These are phyloP conservation scores for Emmelina monodactyla DNA, from an alignment of 2,888 invertebrate species.

Conservation along the genomic window DNA sequence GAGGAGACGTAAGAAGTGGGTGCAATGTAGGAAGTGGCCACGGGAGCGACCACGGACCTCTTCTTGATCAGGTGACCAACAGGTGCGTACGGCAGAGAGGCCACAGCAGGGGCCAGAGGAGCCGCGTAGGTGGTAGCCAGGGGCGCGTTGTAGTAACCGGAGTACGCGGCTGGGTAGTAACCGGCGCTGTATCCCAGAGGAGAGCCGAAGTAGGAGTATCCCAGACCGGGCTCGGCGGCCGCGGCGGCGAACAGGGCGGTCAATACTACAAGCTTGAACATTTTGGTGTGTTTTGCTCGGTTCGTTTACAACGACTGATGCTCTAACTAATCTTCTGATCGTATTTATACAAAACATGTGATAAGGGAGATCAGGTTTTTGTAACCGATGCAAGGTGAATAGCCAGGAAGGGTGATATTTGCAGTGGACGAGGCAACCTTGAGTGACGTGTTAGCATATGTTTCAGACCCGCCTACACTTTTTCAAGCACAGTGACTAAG, in stretches of 20 bases:
- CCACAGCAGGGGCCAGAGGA: no score
- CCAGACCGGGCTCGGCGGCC: neutral
- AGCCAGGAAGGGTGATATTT: neutral
- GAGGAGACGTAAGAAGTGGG: slow-evolving; percentile 21
- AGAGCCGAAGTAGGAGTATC: slow-evolving; percentile 1
- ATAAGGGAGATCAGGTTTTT: neutral
- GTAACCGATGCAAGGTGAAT: neutral
- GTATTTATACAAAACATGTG: neutral
- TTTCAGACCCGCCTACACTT: neutral
- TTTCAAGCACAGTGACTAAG: no score
- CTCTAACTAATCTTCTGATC: neutral
- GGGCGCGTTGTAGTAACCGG: no score
- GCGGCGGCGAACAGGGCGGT: slow-evolving; percentile 53
- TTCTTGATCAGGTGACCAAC: slow-evolving; percentile 32
- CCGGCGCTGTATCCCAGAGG: slow-evolving; percentile 8
- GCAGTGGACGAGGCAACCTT: neutral
- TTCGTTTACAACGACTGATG: neutral
- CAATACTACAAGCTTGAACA: slow-evolving; percentile 68
- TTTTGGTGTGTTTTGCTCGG: slow-evolving; percentile 53
- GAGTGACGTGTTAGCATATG: neutral
- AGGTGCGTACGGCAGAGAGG: no score
- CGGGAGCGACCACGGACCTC: slow-evolving; percentile 29
- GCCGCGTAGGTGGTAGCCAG: no score
- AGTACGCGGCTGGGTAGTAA: neutral
- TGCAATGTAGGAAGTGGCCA: slow-evolving; percentile 19